phyloP scores from a whole-genome alignment of 1,140 invertebrate species.

The Trachymyrmex cornetzi region DNA sequence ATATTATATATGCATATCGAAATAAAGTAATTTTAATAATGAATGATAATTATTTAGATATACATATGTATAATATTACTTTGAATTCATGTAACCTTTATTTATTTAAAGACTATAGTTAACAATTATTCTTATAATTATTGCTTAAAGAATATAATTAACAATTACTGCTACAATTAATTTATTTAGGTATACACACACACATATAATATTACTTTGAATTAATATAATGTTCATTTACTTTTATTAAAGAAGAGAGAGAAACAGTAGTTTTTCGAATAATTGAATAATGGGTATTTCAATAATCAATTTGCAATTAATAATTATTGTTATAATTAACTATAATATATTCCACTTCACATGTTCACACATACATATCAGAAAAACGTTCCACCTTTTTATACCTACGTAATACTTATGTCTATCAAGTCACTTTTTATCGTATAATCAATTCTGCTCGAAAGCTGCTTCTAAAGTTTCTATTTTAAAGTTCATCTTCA shows the following conservation, averaged over 20 bases:
- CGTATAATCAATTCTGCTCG: not conserved
- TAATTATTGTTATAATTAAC: not conserved
- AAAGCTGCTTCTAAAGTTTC: not conserved
- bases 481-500: constrained; percentile 17
- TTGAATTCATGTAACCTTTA: too few relatives aligned
- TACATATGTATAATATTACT: too few relatives aligned
- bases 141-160: too few relatives aligned
- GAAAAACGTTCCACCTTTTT: not conserved
- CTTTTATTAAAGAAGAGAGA: too few relatives aligned
- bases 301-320: not conserved
- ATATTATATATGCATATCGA: not conserved
- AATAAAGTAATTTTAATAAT: not conserved
- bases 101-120: too few relatives aligned
- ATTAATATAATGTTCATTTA: too few relatives aligned
- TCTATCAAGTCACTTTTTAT: not conserved
- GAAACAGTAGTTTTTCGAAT: too few relatives aligned
- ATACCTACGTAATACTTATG: not conserved
- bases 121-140: too few relatives aligned
- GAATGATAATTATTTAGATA: not conserved
- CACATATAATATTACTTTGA: too few relatives aligned
- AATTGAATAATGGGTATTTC: too few relatives aligned
- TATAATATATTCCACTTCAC: not conserved
- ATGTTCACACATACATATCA: not conserved
- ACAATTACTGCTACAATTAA: too few relatives aligned
- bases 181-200: too few relatives aligned